Evolutionary conservation across 2,888 invertebrate genomes (phyloP).

Genomic region (Chrysolina oricalcia): DNA sequence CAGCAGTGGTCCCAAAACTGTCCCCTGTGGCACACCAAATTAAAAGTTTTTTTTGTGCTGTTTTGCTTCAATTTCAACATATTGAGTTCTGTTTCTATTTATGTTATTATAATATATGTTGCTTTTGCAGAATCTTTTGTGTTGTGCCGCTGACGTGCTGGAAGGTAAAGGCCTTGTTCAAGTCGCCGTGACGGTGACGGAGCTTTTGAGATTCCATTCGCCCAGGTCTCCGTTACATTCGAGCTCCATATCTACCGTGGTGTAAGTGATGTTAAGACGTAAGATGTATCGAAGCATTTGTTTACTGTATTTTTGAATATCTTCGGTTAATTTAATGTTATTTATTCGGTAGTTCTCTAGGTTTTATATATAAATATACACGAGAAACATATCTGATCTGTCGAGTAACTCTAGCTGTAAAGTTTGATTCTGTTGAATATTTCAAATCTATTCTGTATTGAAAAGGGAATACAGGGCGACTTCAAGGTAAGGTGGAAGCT

Average conservation of each 20-base stretch:
- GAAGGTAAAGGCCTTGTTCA: slow-evolving; percentile 92
- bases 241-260: slow-evolving; percentile 61
- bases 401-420: slow-evolving; percentile 12
- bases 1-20: no score
- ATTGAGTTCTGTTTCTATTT: no score
- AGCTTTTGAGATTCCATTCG: slow-evolving; percentile 82
- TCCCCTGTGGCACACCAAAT: no score
- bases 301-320: slow-evolving; percentile 35
- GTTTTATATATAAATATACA: slow-evolving; percentile 32
- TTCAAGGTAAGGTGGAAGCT: no score
- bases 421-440: neutral
- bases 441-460: slow-evolving; percentile 11
- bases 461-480: neutral
- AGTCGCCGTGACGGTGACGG: slow-evolving; percentile 91
- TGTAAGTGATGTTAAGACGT: slow-evolving; percentile 52
- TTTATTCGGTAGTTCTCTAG: slow-evolving; percentile 39
- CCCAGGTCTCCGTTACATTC: slow-evolving; percentile 69
- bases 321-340: slow-evolving; percentile 32
- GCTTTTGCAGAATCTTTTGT: slow-evolving; percentile 86
- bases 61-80: no score
- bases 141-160: slow-evolving; percentile 93
- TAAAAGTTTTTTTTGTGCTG: no score
- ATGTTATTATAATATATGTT: neutral
- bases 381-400: slow-evolving; percentile 40
- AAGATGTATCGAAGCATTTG: slow-evolving; percentile 40